A percentile compares a stretch with the other conserved stretches of the same genome.
These are phyloP conservation scores for Eufriesea mexicana DNA, from an alignment of 1,140 invertebrate species.

Conservation along the genomic window DNA sequence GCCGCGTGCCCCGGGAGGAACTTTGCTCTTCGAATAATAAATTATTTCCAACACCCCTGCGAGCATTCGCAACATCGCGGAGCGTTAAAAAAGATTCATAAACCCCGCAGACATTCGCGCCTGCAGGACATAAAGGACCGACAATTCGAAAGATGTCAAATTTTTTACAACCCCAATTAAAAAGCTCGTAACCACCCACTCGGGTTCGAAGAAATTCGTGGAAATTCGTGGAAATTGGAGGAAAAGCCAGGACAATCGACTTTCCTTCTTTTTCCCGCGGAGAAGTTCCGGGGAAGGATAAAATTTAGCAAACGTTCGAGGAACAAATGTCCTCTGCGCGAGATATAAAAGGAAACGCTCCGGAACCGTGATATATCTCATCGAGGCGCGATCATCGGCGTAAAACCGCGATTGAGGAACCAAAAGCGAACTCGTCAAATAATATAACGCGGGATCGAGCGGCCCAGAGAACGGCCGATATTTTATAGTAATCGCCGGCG, in stretches of 20 bases:
- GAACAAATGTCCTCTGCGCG: not conserved
- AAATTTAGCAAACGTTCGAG: not conserved
- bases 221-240: no score
- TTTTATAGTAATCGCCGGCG: constrained; percentile 19
- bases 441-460: not conserved
- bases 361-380: not conserved
- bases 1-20: not conserved
- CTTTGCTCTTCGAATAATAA: not conserved
- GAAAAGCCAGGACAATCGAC: not conserved
- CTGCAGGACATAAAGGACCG: not conserved
- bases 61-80: not conserved
- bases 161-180: no score
- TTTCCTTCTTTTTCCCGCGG: no score
- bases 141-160: no score
- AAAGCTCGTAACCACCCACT: no score
- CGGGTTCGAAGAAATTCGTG: no score
- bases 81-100: no score
- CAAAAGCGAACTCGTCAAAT: not conserved
- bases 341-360: not conserved
- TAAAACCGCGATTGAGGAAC: not conserved
- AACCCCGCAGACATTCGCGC: not conserved
- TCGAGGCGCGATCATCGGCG: not conserved
- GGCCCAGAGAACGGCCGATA: not conserved
- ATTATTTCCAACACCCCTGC: not conserved
- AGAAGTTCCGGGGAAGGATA: not conserved